phyloP scores from a whole-genome alignment of 2,113 vertebrate genomes.

The Pseudorhombus dupliciocellatus region DNA sequence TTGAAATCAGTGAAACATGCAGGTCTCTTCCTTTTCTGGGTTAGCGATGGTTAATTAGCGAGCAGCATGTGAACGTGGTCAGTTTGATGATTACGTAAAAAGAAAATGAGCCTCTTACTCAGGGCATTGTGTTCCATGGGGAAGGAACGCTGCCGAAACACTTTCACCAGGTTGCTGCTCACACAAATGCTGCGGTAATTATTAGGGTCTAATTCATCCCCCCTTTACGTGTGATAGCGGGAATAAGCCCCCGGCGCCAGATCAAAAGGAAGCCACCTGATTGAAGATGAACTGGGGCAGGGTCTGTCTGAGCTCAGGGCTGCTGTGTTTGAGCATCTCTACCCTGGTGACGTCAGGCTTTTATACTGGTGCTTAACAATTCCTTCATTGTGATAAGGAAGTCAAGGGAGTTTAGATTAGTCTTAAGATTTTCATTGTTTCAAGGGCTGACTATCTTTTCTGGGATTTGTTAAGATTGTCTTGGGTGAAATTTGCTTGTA shows the following conservation, averaged over 20 bases:
- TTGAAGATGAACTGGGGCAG: neutral
- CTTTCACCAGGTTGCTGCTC: neutral
- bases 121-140: neutral
- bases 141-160: neutral
- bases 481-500: no score
- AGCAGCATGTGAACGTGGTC: neutral
- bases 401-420: neutral
- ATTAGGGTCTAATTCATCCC: neutral
- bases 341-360: conserved; percentile 2
- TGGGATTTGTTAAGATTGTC: neutral
- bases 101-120: neutral
- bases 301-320: neutral
- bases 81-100: neutral
- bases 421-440: neutral
- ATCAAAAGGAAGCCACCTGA: neutral
- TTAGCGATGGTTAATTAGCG: neutral
- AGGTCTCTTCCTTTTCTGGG: neutral
- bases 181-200: neutral
- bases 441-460: neutral
- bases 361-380: neutral
- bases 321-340: neutral
- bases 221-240: neutral
- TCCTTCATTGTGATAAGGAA: neutral
- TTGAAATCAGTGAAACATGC: neutral
- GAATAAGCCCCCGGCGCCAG: neutral